Evolutionary conservation across 2,888 invertebrate species (phyloP).

Genomic region (Habroteleia sp.): DNA sequence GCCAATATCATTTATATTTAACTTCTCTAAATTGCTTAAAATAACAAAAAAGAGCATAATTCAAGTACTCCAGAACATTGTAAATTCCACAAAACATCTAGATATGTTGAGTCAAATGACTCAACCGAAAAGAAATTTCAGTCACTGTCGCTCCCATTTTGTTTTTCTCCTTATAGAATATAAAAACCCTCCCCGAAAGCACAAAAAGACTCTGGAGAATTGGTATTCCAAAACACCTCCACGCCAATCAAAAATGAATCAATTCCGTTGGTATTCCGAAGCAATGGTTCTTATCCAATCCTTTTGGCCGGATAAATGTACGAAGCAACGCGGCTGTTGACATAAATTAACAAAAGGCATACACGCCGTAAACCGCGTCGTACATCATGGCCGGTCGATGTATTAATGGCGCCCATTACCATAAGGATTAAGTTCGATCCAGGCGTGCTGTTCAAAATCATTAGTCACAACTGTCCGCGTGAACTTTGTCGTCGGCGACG

Average conservation of each 20-base stretch:
- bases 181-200: no score
- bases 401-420: constrained; percentile 47
- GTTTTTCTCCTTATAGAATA: no score
- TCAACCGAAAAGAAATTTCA: no score
- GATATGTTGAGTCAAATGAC: no score
- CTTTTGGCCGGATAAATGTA: constrained; percentile 7
- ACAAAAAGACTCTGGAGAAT: no score
- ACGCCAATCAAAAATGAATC: constrained; percentile 6
- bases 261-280: background rate
- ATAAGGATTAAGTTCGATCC: constrained; percentile 32
- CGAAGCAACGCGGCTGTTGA: constrained; percentile 17
- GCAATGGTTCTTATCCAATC: constrained; percentile 1
- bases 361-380: constrained; percentile 1
- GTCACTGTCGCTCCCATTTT: no score
- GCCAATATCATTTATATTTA: no score
- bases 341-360: constrained; percentile 38
- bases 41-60: no score
- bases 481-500: constrained; percentile 48
- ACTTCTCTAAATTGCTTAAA: no score
- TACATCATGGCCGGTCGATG: constrained; percentile 23
- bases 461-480: constrained; percentile 47
- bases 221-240: no score
- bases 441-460: constrained; percentile 28
- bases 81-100: no score
- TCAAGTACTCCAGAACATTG: no score